These are phyloP conservation scores for Cryptosula pallasiana DNA, from an alignment of 2,888 invertebrate species.

Conservation along the genomic window DNA sequence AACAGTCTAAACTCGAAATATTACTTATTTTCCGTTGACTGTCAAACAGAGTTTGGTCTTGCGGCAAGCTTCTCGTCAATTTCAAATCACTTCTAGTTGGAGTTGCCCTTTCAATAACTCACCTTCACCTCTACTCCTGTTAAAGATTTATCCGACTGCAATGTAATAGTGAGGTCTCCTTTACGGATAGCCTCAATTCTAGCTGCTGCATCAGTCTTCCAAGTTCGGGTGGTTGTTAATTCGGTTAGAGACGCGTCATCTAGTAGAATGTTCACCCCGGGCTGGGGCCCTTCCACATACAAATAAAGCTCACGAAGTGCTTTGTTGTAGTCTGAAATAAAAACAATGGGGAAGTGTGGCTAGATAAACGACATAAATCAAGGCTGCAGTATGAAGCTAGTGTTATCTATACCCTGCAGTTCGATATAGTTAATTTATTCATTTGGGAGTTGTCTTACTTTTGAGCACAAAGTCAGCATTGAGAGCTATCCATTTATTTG, in stretches of 20 bases:
- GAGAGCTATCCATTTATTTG: neutral
- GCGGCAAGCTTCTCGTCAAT: too few relatives aligned
- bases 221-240: neutral
- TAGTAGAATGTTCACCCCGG: conserved; percentile 8
- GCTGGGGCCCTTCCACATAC: neutral
- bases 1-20: too few relatives aligned
- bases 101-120: too few relatives aligned
- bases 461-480: neutral
- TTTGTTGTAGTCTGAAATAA: neutral
- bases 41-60: too few relatives aligned
- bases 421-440: too few relatives aligned
- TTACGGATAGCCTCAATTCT: conserved; percentile 26
- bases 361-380: too few relatives aligned
- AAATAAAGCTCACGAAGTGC: neutral
- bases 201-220: conserved; percentile 21
- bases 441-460: too few relatives aligned
- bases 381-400: too few relatives aligned
- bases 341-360: too few relatives aligned
- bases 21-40: too few relatives aligned
- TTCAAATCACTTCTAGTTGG: too few relatives aligned
- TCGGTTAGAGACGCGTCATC: neutral
- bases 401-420: too few relatives aligned
- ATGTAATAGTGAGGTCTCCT: conserved; percentile 24
- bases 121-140: neutral
- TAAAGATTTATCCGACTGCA: neutral